phyloP scores from a whole-genome alignment of 53 echinoderm and acorn worm genomes.

The Glandiceps talaboti region DNA sequence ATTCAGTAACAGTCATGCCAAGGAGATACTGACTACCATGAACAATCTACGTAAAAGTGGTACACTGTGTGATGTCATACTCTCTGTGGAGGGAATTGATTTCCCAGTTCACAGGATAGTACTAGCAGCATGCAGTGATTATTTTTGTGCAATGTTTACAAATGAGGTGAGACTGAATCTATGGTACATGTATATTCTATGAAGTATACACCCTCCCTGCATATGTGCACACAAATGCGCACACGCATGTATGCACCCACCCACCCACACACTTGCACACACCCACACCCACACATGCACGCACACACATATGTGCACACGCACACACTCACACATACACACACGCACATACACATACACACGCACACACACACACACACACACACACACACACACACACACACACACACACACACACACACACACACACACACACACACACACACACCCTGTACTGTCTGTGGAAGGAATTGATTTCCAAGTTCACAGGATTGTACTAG shows the following conservation, averaged over 20 bases:
- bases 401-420: no score
- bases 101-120: conserved; percentile 62
- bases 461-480: conserved; percentile 43
- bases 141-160: conserved; percentile 86
- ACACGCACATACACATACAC: background rate
- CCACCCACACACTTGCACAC: background rate
- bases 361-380: no score
- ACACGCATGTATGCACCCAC: no score
- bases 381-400: no score
- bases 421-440: no score
- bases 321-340: background rate
- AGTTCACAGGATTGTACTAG: conserved; percentile 49
- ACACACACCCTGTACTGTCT: conserved; percentile 43
- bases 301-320: background rate
- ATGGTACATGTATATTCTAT: background rate
- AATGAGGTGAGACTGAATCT: conserved; percentile 28
- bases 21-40: conserved; percentile 37
- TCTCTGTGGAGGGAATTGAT: conserved; percentile 38
- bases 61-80: conserved; percentile 51
- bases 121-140: conserved; percentile 65
- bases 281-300: background rate
- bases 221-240: no score
- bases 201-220: no score
- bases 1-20: conserved; percentile 35
- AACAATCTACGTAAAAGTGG: conserved; percentile 41